Conservation (phyloP, 1,140 invertebrate genomes). For the Rhizoglyphus robini region DNA sequence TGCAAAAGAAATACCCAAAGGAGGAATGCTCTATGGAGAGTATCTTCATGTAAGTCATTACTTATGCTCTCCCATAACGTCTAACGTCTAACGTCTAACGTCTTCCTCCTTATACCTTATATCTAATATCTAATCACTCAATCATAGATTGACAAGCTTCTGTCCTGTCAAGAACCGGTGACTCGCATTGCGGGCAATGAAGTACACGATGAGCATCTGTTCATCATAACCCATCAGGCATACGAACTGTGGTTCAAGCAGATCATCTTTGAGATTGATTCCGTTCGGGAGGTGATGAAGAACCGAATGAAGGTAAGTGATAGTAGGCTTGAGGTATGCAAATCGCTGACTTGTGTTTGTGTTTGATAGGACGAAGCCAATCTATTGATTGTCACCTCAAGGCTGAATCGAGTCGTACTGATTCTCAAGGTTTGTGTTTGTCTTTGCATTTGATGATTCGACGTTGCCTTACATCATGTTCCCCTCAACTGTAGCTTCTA, state of each 20-base stretch:
- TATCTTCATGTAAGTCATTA: constrained; percentile 48
- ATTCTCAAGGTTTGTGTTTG: constrained; percentile 82
- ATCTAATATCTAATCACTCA: background rate
- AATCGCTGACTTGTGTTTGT: background rate
- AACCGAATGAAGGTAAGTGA: constrained; percentile 38
- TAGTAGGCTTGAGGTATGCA: too few species aligned
- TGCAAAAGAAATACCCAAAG: constrained; percentile 21
- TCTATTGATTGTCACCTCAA: constrained; percentile 79
- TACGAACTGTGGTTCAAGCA: constrained; percentile 99
- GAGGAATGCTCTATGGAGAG: constrained; percentile 63
- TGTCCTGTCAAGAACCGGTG: constrained; percentile 67
- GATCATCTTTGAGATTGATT: constrained; percentile 92
- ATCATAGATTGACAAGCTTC: constrained; percentile 61
- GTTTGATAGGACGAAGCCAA: constrained; percentile 58
- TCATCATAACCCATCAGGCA: constrained; percentile 95
- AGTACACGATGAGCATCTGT: constrained; percentile 93
- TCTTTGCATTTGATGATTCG: background rate
- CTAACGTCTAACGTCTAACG: too few species aligned
- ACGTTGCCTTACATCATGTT: constrained; percentile 33
- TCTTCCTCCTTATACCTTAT: background rate
- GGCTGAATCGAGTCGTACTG: constrained; percentile 76
- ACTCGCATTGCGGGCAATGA: constrained; percentile 48
- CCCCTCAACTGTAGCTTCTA: too few species aligned
- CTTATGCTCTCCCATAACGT: constrained; percentile 5
- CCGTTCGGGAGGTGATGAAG: constrained; percentile 65